Conservation (phyloP, 1,140 invertebrate species). For the Diachasma alloeum region DNA sequence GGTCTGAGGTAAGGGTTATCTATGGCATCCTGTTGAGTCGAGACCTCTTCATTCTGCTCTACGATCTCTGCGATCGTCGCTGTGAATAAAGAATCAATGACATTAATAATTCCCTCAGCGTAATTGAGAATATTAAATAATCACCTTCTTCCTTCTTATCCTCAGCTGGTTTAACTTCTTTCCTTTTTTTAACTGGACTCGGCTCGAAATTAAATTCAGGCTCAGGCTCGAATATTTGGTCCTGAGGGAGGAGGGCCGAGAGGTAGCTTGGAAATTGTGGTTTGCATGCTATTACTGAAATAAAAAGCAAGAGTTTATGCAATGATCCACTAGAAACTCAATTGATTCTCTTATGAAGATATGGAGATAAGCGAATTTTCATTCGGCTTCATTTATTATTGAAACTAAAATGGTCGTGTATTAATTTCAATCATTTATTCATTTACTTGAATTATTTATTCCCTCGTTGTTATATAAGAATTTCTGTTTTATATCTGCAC, state of each 20-base stretch:
- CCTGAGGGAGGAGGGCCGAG: constrained; percentile 86
- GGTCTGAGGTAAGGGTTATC: constrained; percentile 89
- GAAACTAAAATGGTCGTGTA: too few relatives aligned
- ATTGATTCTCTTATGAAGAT: too few relatives aligned
- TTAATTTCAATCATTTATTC: too few relatives aligned
- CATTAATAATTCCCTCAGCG: too few relatives aligned
- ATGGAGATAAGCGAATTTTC: too few relatives aligned
- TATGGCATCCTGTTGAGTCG: constrained; percentile 71
- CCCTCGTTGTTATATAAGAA: too few relatives aligned
- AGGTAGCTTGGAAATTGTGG: constrained; percentile 84
- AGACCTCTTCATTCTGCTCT: constrained; percentile 64
- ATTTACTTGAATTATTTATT: too few relatives aligned
- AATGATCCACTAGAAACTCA: neutral
- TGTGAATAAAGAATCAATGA: constrained; percentile 30
- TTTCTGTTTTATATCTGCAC: too few relatives aligned
- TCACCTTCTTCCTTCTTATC: constrained; percentile 61
- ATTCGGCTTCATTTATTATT: too few relatives aligned
- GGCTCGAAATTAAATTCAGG: constrained; percentile 77
- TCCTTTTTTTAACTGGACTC: constrained; percentile 70
- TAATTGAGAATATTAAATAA: neutral
- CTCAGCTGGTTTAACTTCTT: constrained; percentile 62
- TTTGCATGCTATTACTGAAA: constrained; percentile 89
- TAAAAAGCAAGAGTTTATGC: constrained; percentile 33
- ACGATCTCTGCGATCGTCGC: constrained; percentile 41
- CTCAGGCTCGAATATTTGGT: constrained; percentile 94